These are phyloP conservation scores for Steatocranus sp. DNA, from an alignment of 2,797 vertebrate genomes.

Conservation along the genomic window DNA sequence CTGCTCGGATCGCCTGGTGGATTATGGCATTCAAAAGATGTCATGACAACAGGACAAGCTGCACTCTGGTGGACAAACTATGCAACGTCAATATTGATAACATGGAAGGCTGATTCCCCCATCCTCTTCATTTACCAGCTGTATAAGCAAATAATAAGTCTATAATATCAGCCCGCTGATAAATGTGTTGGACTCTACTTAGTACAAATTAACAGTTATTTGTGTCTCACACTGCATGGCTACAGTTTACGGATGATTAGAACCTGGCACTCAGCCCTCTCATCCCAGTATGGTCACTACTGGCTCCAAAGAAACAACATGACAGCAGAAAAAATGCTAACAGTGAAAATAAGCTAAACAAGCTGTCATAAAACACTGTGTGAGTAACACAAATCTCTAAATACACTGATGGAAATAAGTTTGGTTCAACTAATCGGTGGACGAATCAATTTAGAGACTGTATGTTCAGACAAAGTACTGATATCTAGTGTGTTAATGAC, in stretches of 20 bases:
- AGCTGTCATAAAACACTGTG: background rate
- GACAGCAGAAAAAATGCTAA: background rate
- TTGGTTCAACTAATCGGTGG: background rate
- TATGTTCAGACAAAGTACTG: background rate
- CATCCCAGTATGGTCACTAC: background rate
- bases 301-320: background rate
- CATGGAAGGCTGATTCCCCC: background rate
- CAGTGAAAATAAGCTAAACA: background rate
- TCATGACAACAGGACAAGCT: background rate
- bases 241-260: background rate
- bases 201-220: background rate
- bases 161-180: background rate
- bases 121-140: background rate
- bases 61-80: background rate
- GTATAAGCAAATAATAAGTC: background rate
- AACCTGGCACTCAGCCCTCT: background rate
- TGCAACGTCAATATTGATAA: background rate
- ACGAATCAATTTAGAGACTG: rapidly evolving
- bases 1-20: background rate
- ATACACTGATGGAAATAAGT: background rate
- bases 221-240: background rate
- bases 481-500: background rate
- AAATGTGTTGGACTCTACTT: background rate
- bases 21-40: background rate
- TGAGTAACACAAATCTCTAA: background rate